Base-by-base conservation (phyloP, 2,888 invertebrate genomes). In the Alitta virens region DNA sequence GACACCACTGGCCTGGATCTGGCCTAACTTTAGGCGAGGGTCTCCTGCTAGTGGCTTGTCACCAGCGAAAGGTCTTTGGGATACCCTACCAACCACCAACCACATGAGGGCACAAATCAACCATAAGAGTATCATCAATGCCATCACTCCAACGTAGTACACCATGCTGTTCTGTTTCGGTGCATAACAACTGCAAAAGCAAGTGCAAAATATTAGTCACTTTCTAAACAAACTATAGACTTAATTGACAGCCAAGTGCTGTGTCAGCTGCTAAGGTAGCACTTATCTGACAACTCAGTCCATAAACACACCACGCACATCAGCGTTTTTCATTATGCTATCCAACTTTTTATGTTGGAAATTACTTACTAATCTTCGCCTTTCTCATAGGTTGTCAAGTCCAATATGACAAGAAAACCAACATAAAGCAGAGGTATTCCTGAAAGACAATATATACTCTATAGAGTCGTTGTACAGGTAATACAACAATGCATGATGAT, bases 371-470 rank as follows among this genome's bases (percentile, higher is more conserved):
- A 59, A 5, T 18, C 23, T 21, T 12, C 33, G 2, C 24, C 25
- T 12, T 25, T 40, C 21, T 51, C 51, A 24, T 21, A 58, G 12
- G n/a, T 42, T 16, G 53, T 33, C n/a, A 71, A 60, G 64, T 80
- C 75, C 16, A 81, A 67, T 1, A 72, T 74, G 23, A 78, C 72
- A 23, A 82, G 82, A n/a, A 79, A 71, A 16, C 69, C 74, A 7
- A 85, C 84, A n/a, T 84, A 71, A 14, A 84, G 38, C 2, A 82
- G 64, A 2, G 85, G 84, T 9, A 79, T 56, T 26, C 85, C 85
- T 79, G 69, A 1, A 72, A 64, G 2, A n/a, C n/a, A n/a, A n/a
- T n/a, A n/a, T n/a, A n/a, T n/a, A n/a, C n/a, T n/a, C n/a, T n/a
- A n/a, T n/a, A n/a, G n/a, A n/a, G n/a, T n/a, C n/a, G n/a, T n/a